Conservation (phyloP, 53 echinoderm and acorn worm genomes). For the Actinopyga echinites region DNA sequence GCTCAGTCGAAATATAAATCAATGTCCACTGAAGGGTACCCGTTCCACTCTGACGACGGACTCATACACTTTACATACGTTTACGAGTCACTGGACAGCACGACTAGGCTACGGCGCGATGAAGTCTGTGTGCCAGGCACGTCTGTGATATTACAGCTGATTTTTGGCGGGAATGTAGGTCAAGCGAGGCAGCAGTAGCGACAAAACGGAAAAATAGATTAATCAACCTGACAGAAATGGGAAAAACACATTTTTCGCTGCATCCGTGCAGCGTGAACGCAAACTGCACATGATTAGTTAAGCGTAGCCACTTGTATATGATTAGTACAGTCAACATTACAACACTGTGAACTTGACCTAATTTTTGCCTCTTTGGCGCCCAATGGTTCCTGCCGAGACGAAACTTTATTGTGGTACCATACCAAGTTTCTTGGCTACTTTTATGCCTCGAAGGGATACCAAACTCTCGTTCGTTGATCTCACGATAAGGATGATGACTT, state of each 20-base stretch:
- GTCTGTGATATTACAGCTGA: conserved; percentile 31
- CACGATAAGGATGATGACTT: too few relatives aligned
- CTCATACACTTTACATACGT: not conserved
- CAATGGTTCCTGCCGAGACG: conserved; percentile 19
- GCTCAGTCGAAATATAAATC: too few relatives aligned
- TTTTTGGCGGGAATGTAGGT: conserved; percentile 39
- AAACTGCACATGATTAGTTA: conserved; percentile 9
- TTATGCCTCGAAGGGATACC: not conserved
- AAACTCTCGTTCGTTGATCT: conserved; percentile 19
- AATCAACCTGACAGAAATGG: conserved; percentile 31
- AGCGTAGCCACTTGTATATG: not conserved
- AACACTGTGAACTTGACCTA: conserved; percentile 29
- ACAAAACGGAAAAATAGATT: conserved; percentile 41
- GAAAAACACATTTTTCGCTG: conserved; percentile 22
- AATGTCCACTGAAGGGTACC: too few relatives aligned
- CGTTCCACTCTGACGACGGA: too few relatives aligned
- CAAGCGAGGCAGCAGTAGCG: conserved; percentile 29
- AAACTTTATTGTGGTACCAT: conserved; percentile 19
- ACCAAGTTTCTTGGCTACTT: too few relatives aligned
- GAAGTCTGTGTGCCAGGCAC: conserved; percentile 1
- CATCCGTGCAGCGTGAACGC: conserved; percentile 23
- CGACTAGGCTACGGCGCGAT: conserved; percentile 20
- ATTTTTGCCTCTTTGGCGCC: conserved; percentile 19
- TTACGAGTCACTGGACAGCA: not conserved
- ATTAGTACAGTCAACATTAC: conserved; percentile 4